Base-by-base conservation (phyloP, 2,888 invertebrate species). In the Hyalella azteca region DNA sequence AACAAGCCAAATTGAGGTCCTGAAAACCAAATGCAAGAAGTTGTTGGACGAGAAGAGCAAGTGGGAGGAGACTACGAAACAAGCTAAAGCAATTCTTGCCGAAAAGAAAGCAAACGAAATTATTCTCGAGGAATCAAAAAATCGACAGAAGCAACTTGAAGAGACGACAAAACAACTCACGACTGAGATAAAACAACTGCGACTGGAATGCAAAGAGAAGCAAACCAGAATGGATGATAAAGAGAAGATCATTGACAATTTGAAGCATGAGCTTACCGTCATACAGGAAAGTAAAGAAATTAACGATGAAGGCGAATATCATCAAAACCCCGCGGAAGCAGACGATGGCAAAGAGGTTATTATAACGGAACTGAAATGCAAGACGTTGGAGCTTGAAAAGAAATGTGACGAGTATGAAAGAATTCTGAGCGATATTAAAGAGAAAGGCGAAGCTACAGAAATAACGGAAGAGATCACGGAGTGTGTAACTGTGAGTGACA, bases 61-160 rank as follows among this genome's bases (percentile, higher is more conserved):
- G 32, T 19, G 45, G 19, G 50, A 66, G 22, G 50, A 60, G 29
- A 11, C 80, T 32, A 45, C 79, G 26, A 78, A 73, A 49, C 77
- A 81, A 36, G 22, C 79, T 32, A 78, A 29, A 40, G 48, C 73
- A 15, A 36, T 79, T 15, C 60, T 80, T 41, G 83, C 81, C 40
- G 83, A 83, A 32, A 80, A 81, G 50, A 83, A 83, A 49, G 83
- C 81, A n/a, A 49, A 40, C 48, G 83, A 78, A 22, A 83, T 83
- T 66, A 75, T 83, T 26, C 22, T 76, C 9, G 66, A 84, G n/a
- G 77, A 59, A 36, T 73, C 79, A 9, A 79, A 79, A 59, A 81
- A 81, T 19, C 79, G 80, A 7, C 77, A 79, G 45, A 79, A 79
- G 11, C 32, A 49, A 19, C 79, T 82, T n/a, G 78, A 79, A 32